Base-by-base conservation (phyloP, 2,113 vertebrate species). In the Apeltes quadracus region DNA sequence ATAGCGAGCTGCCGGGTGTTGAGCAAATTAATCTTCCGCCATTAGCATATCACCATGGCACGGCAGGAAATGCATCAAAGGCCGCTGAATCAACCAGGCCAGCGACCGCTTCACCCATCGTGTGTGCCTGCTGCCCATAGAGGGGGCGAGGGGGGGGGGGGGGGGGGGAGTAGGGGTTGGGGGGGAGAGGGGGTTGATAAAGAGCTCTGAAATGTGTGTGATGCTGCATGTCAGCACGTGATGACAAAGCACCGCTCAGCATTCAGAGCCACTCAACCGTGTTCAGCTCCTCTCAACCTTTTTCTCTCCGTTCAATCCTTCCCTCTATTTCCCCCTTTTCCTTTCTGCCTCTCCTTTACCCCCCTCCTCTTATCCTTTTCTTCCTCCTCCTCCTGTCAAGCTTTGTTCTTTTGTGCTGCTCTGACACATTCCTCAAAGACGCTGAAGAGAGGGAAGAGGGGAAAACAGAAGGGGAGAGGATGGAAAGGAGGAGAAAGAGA, bases 381-480 rank as follows among this genome's bases (percentile, higher is more conserved):
- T 61, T 73, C 48, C 67, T 76, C 74, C 77, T 84, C 72, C 86
- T 80, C 65, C 72, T 65, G 82, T 81, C 83, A 71, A 53, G 69
- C 85, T 88, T 93, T 93, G 88, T 91, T 91, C 87, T 75, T 91
- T 93, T 93, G 89, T 93, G 86, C 85, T 39, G 65, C 81, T 76
- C 78, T 76, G 87, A 90, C 89, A 90, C 90, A 93, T 92, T 92
- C 90, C 90, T 88, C 82, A 66, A 74, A 63, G 79, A 87, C 59
- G 77, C 61, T 82, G 74, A 72, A 73, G 78, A 85, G 77, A 70
- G 50, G 71, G 65, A 82, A 62, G 73, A 75, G 83, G 76, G 68
- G 55, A 67, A 71, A 68, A 58, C 44, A 65, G 77, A 79, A 65
- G 39, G 63, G 48, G 67, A 70, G 54, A 77, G 73, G 71, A 89